Evolutionary conservation across 1,140 invertebrate genomes (phyloP).

Genomic region (Ceratosolen fusciceps): DNA sequence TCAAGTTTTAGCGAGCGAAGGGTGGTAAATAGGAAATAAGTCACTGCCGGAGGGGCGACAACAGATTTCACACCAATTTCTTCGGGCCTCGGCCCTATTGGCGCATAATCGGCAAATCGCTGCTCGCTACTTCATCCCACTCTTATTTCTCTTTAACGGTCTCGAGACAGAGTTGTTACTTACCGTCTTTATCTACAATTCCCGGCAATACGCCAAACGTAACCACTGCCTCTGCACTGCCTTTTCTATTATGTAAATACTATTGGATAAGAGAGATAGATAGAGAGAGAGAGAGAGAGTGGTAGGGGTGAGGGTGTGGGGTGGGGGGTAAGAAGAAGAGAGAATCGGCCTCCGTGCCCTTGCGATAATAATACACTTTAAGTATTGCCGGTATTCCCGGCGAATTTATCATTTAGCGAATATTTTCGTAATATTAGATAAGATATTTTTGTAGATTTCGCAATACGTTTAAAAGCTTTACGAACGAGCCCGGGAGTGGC

Average conservation of each 20-base stretch:
- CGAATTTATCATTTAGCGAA: neutral
- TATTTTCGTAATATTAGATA: neutral
- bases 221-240: neutral
- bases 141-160: slow-evolving; percentile 8
- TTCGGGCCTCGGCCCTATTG: slow-evolving; percentile 64
- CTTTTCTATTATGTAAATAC: slow-evolving; percentile 5
- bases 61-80: slow-evolving; percentile 70
- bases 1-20: slow-evolving; percentile 39
- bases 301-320: neutral
- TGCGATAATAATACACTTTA: neutral
- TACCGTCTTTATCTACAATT: slow-evolving; percentile 29
- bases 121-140: slow-evolving; percentile 37
- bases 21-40: slow-evolving; percentile 71
- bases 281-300: neutral
- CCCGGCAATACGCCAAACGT: slow-evolving; percentile 2
- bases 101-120: slow-evolving; percentile 68
- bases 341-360: too few relatives aligned
- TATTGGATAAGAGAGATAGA: neutral
- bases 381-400: neutral
- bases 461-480: neutral
- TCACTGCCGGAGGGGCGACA: slow-evolving; percentile 67
- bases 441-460: neutral
- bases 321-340: too few relatives aligned
- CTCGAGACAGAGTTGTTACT: too few relatives aligned
- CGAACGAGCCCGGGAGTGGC: too few relatives aligned